Percentiles rank a stretch among this genome's conserved stretches.
These are phyloP conservation scores for Orius insidiosus DNA, from an alignment of 1,140 invertebrate genomes.

Conservation along the genomic window DNA sequence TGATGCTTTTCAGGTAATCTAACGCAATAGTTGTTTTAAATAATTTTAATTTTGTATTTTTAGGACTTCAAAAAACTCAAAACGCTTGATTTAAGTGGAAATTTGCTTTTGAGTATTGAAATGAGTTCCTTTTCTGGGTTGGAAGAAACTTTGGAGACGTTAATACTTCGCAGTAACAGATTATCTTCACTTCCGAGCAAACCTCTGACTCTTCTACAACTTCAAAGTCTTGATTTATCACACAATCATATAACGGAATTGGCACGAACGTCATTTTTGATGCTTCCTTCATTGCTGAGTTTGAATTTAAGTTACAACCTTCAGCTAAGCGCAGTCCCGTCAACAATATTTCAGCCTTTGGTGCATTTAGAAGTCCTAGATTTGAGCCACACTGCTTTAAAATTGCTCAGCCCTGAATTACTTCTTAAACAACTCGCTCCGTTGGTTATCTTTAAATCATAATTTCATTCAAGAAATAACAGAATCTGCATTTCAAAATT, in stretches of 20 bases:
- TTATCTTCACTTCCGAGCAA: constrained; percentile 44
- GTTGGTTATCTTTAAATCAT: constrained; percentile 42
- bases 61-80: constrained; percentile 51
- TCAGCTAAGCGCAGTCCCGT: constrained; percentile 39
- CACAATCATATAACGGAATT: constrained; percentile 57
- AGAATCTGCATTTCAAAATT: constrained; percentile 50
- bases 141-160: constrained; percentile 47
- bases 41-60: constrained; percentile 9
- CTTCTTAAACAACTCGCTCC: constrained; percentile 43
- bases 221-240: constrained; percentile 58
- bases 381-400: constrained; percentile 50
- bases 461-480: constrained; percentile 52
- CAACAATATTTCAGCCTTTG: constrained; percentile 38
- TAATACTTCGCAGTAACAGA: constrained; percentile 60
- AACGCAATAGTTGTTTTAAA: neutral
- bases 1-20: constrained; percentile 48
- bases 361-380: constrained; percentile 45
- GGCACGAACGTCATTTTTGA: constrained; percentile 43
- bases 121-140: constrained; percentile 57
- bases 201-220: constrained; percentile 40
- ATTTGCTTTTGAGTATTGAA: constrained; percentile 50
- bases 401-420: constrained; percentile 47
- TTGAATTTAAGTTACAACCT: constrained; percentile 63
- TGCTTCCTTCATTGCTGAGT: constrained; percentile 46
- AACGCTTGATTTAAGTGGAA: constrained; percentile 57